phyloP scores from a whole-genome alignment of 2,113 vertebrate genomes.

The Oryzias celebensis region DNA sequence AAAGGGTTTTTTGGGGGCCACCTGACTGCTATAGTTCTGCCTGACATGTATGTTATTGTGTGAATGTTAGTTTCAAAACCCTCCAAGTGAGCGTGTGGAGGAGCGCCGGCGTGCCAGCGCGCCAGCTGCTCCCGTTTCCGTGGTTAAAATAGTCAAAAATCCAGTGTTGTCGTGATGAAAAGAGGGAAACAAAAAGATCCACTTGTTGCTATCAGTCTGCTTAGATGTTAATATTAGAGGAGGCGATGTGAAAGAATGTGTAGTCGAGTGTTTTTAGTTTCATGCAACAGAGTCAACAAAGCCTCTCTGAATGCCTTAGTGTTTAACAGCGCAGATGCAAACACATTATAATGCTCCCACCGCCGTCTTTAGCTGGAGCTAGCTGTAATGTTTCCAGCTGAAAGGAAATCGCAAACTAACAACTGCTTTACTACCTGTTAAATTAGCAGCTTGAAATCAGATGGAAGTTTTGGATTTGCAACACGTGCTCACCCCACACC shows the following conservation, averaged over 20 bases:
- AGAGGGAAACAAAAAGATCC: constrained; percentile 37
- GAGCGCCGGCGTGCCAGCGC: constrained; percentile 24
- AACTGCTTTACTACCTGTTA: constrained; percentile 46
- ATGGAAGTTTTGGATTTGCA: constrained; percentile 25
- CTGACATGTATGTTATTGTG: constrained; percentile 53
- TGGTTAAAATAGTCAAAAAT: constrained; percentile 42
- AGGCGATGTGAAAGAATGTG: constrained; percentile 72
- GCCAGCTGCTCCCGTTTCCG: constrained; percentile 33
- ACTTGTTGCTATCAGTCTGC: constrained; percentile 42
- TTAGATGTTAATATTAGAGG: constrained; percentile 33
- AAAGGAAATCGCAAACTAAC: constrained; percentile 15
- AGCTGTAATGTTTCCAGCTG: constrained; percentile 45
- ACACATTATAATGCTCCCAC: constrained; percentile 30
- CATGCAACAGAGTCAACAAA: constrained; percentile 57
- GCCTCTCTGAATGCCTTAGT: constrained; percentile 77
- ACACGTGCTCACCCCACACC: constrained; percentile 33
- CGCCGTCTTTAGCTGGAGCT: constrained; percentile 44
- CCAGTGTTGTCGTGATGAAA: constrained; percentile 49
- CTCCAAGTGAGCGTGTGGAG: constrained; percentile 62
- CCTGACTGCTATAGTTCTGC: constrained; percentile 69
- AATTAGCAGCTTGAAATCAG: constrained; percentile 37
- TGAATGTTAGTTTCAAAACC: constrained; percentile 46
- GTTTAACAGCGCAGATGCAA: constrained; percentile 48
- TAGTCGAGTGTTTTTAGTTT: constrained; percentile 66
- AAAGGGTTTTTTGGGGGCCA: constrained; percentile 57